phyloP scores from a whole-genome alignment of 2,888 invertebrate genomes.

The Sclerodermus sp. region DNA sequence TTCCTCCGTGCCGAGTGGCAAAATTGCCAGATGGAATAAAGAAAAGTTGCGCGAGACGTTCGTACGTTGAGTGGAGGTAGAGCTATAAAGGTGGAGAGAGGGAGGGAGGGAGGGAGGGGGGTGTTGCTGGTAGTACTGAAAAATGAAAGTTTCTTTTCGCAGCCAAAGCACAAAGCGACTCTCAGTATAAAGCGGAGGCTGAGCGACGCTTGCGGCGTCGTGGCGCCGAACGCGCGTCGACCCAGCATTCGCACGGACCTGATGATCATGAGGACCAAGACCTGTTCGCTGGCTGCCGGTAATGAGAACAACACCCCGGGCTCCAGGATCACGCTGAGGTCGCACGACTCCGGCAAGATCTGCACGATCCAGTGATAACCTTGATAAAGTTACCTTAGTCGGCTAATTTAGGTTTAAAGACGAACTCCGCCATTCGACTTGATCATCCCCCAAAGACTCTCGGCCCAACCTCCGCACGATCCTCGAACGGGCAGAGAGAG shows the following conservation, averaged over 20 bases:
- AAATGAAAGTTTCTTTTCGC: slow-evolving; percentile 16
- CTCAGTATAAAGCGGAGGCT: slow-evolving; percentile 79
- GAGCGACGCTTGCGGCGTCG: slow-evolving; percentile 86
- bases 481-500: slow-evolving; percentile 6
- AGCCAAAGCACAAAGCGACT: slow-evolving; percentile 61
- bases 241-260: slow-evolving; percentile 87
- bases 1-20: no score
- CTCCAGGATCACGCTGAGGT: slow-evolving; percentile 45
- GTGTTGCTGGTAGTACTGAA: no score
- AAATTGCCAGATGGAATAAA: no score
- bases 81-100: no score
- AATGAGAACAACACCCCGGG: slow-evolving; percentile 58
- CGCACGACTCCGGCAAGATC: slow-evolving; percentile 37
- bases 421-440: no score
- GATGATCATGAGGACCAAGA: slow-evolving; percentile 84
- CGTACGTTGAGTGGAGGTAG: no score
- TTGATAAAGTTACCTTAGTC: background rate
- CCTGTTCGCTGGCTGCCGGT: slow-evolving; percentile 71
- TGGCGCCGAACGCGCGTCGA: slow-evolving; percentile 83
- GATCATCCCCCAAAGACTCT: no score
- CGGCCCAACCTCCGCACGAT: no score
- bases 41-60: no score
- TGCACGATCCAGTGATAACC: slow-evolving; percentile 47
- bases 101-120: no score
- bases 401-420: background rate